Base-by-base conservation (phyloP, 2,888 invertebrate genomes). In the Heliconius aoede region DNA sequence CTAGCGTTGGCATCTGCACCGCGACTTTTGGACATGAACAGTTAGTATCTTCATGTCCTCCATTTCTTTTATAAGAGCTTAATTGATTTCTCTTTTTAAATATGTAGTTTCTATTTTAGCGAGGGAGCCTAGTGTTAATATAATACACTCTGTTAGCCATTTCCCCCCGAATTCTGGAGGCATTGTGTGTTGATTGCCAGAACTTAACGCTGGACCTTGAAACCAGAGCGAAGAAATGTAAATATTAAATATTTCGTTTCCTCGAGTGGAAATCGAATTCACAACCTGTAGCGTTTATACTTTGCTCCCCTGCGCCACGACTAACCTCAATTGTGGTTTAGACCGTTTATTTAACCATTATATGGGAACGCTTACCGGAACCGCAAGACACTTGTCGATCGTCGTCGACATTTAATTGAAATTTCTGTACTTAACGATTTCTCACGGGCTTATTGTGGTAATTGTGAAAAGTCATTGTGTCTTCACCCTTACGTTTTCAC, bases 21-120 rank as follows among this genome's bases (percentile, higher is more conserved):
- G 94, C 94, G 89, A 94, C 94, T 88, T 94, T 94, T 88, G 94
- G 94, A 87, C 86, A 88, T 87, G 92, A 94, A 91, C 94, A 94
- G 94, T 94, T 89, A 94, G 94, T 94, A 93, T 90, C 83, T 84
- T 81, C 83, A 84, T 85, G 84, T 86, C 82, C 80, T 77, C 77
- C 79, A 58, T 80, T 82, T 80, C 79, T 81, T 82, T 80, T 77
- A 79, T 79, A 79, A 69, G 64, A 77, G 68, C 55, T 74, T 74
- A 69, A 13, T 24, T 51, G n/a, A 65, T 55, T 24, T 46, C n/a
- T 40, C 9, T 7, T 61, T 46, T 51, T 36, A 30, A 32, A 9
- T 32, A 13, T 65, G 69, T 51, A 61, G 55, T 71, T 65, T 26
- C 46, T 46, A 18, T 46, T 46, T 46, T 46, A 46, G 46, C 7